Percentiles rank a stretch among this genome's conserved stretches.
phyloP scores from a whole-genome alignment of 2,113 vertebrate species.

The Pluvialis apricaria region DNA sequence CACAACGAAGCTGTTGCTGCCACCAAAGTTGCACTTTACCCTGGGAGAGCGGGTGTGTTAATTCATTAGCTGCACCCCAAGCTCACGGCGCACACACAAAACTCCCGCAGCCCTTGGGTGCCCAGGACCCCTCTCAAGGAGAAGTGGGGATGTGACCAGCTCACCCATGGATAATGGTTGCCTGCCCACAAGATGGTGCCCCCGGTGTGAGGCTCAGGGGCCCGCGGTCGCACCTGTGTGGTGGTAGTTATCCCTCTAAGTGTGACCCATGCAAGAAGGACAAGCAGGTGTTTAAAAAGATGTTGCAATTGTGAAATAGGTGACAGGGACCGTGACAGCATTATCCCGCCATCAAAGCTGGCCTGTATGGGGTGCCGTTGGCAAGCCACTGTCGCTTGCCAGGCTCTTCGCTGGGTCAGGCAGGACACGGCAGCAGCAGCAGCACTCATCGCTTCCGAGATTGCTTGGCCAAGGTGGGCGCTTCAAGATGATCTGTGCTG shows the following conservation, averaged over 20 bases:
- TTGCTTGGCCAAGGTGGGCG: not conserved
- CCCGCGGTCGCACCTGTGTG: accelerated
- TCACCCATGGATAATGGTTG: accelerated
- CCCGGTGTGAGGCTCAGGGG: accelerated
- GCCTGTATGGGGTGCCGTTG: not conserved
- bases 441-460: not conserved
- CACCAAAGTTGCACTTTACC: not conserved
- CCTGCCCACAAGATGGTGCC: not conserved
- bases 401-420: accelerated
- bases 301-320: not conserved
- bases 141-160: not conserved
- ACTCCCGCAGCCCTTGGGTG: not conserved
- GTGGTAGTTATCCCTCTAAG: not conserved
- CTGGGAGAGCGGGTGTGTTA: too few species aligned
- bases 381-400: not conserved
- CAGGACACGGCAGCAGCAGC: not conserved
- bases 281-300: not conserved
- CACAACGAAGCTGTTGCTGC: too few species aligned
- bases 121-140: too few species aligned
- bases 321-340: not conserved
- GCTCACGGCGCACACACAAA: not conserved
- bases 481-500: not conserved
- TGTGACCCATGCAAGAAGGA: not conserved
- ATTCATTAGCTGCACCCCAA: not conserved
- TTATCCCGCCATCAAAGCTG: not conserved